Conservation (phyloP, 2,888 invertebrate species). For the Heliconius cydno region DNA sequence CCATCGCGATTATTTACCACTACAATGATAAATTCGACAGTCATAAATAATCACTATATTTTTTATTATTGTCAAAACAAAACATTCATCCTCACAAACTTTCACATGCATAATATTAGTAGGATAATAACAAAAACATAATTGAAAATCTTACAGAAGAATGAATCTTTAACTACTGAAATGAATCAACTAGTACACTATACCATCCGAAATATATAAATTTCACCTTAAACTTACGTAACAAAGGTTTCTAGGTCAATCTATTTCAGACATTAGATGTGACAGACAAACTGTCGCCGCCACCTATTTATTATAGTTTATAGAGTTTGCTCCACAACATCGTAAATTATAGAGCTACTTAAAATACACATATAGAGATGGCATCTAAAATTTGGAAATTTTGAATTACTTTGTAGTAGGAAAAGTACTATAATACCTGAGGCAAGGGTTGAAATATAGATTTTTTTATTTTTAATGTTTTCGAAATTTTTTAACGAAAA, state of each 20-base stretch:
- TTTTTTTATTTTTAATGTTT: no score
- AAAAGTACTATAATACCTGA: no score
- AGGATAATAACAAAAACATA: no score
- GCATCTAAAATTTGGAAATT: not conserved
- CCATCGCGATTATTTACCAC: no score
- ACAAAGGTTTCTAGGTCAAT: slow-evolving; percentile 37
- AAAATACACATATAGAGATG: not conserved
- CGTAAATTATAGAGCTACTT: slow-evolving; percentile 6
- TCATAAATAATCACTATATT: no score
- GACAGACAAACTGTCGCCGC: slow-evolving; percentile 39
- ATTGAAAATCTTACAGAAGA: not conserved
- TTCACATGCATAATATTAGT: no score
- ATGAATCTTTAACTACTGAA: not conserved
- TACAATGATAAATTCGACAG: no score
- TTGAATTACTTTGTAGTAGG: not conserved
- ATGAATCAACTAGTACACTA: not conserved
- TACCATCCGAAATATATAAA: not conserved
- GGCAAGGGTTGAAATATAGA: no score
- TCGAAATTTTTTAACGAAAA: no score
- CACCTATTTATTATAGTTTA: slow-evolving; percentile 1
- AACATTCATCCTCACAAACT: no score
- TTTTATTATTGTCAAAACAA: no score
- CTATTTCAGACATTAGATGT: slow-evolving; percentile 19
- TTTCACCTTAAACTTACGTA: slow-evolving; percentile 21
- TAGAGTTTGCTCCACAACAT: slow-evolving; percentile 15